Base-by-base conservation (phyloP, 2,888 invertebrate genomes). In the Thera obeliscata region DNA sequence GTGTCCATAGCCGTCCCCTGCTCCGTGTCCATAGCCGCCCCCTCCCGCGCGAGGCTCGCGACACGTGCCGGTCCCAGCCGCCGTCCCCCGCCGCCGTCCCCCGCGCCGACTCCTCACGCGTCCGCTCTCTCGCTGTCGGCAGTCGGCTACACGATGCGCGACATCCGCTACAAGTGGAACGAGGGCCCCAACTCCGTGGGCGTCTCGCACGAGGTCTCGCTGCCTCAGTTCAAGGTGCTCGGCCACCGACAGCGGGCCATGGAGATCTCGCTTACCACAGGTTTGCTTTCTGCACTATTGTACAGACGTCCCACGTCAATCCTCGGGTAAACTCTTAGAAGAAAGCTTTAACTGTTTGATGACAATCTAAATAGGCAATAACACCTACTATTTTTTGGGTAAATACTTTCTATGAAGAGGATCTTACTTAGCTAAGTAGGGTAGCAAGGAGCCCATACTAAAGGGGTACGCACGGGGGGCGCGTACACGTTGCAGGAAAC, bases 121-220 rank as follows among this genome's bases (percentile, higher is more conserved):
- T 56, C 41, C 41, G 35, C 64, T 65, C 64, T 81, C 64, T 81
- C 79, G 78, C 76, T 76, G 67, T 78, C 76, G 75, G 89, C 95
- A 98, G 98, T 98, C 96, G 98, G 98, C 95, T 98, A 98, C 96
- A 98, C 98, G 92, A 98, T 97, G 97, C 95, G 97, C 94, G 98
- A 98, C 95, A 98, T 98, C 95, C 96, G 97, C 86, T 98, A 98
- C 96, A 97, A 97, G 93, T 98, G 98, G 98, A 97, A 97, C 95
- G 97, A 97, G 93, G 97, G 97, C 80, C 96, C 96, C 86, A 96
- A 97, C 94, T 97, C 98, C 89, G 97, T 98, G 90, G 97, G 97
- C 91, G 97, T 98, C 88, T 97, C 97, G 94, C 96, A 96, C 94
- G 97, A 98, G 94, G 97, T 98, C 90, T 97, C 97, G 88, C 96